Percentiles rank a stretch among this genome's conserved stretches.
These are phyloP conservation scores for Smutsia gigantea DNA, from an alignment of 2,797 vertebrate genomes.

Conservation along the genomic window DNA sequence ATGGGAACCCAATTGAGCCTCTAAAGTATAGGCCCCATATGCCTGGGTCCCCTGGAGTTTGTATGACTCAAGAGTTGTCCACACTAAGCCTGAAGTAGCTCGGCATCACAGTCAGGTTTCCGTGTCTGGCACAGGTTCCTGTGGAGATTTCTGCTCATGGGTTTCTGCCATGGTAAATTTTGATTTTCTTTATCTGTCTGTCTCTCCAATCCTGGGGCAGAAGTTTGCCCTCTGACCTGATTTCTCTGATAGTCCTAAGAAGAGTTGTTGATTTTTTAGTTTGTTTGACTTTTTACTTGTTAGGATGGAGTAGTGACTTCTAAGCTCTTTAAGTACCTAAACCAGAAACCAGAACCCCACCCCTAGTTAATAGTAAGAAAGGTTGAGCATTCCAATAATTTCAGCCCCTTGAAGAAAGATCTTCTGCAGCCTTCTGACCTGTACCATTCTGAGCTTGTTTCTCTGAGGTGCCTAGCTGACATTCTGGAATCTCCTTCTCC, in stretches of 20 bases:
- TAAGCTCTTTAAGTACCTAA: not conserved
- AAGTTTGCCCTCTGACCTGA: not conserved
- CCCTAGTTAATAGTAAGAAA: not conserved
- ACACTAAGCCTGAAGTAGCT: not conserved
- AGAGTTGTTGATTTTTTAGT: not conserved
- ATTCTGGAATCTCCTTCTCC: not conserved
- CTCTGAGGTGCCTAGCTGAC: not conserved
- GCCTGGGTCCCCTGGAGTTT: not conserved
- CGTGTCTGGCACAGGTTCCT: not conserved
- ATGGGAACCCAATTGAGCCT: not conserved
- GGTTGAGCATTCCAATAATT: not conserved
- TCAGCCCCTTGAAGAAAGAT: not conserved
- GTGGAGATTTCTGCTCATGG: not conserved
- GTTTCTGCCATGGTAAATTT: not conserved
- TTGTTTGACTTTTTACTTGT: not conserved
- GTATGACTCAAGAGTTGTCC: not conserved
- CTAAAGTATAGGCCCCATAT: not conserved
- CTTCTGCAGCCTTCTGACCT: not conserved
- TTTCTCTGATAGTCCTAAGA: not conserved
- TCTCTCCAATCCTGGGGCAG: not conserved
- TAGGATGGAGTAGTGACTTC: not conserved
- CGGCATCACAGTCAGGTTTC: not conserved
- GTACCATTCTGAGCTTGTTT: accelerated
- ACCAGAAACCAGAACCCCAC: not conserved
- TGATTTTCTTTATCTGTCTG: not conserved